Conservation (phyloP, 64 coral and sea anemone genomes). For the Montipora efflorescens region DNA sequence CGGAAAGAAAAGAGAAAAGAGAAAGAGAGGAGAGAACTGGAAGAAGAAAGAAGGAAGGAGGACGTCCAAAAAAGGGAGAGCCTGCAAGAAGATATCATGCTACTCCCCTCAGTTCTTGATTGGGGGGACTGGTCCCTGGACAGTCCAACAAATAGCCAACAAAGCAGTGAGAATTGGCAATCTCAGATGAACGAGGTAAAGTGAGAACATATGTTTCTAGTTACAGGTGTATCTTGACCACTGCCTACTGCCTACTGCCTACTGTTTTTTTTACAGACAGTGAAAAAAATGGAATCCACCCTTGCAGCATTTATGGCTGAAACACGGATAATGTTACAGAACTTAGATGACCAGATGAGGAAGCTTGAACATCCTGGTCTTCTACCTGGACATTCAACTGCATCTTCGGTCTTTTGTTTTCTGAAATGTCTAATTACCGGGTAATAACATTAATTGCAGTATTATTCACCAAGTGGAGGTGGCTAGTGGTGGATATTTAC, state of each 20-base stretch:
- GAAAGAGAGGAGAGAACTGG: too few species aligned
- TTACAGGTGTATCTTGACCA: not conserved
- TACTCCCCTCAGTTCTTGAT: not conserved
- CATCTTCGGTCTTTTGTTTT: not conserved
- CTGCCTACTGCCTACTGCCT: not conserved
- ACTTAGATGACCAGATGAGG: not conserved
- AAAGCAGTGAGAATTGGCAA: not conserved
- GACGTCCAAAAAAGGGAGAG: not conserved
- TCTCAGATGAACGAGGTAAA: not conserved
- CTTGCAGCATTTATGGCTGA: conserved; percentile 16
- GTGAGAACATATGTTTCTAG: not conserved
- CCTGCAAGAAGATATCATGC: not conserved
- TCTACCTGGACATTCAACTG: not conserved
- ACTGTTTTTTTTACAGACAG: not conserved
- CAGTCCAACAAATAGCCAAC: not conserved
- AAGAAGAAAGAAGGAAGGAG: not conserved
- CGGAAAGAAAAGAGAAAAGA: too few species aligned
- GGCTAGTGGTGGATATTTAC: not conserved
- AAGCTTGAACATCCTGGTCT: not conserved
- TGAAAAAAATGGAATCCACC: conserved; percentile 1
- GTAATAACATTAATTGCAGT: conserved; percentile 7
- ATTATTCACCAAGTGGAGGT: not conserved
- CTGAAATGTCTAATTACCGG: not conserved
- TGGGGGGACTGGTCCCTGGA: not conserved
- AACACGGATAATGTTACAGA: not conserved